phyloP scores from a whole-genome alignment of 2,888 invertebrate species.

The Melanostoma scalare region DNA sequence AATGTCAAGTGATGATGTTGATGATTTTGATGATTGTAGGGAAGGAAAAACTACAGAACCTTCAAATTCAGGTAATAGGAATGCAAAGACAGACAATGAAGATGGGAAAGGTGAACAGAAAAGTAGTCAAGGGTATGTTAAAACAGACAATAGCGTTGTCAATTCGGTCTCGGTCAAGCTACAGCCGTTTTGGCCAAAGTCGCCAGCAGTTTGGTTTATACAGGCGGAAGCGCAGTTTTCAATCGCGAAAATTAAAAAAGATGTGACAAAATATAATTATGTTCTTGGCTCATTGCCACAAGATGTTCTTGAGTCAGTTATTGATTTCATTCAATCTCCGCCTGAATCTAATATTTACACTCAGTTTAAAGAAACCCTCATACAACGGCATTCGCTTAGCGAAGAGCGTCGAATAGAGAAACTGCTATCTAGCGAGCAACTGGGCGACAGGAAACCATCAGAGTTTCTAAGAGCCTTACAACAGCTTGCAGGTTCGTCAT shows the following conservation, averaged over 20 bases:
- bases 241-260: constrained; percentile 15
- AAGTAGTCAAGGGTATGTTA: not conserved
- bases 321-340: not conserved
- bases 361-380: constrained; percentile 6
- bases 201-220: constrained; percentile 36
- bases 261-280: constrained; percentile 32
- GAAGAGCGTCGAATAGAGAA: constrained; percentile 38
- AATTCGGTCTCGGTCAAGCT: constrained; percentile 17
- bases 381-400: constrained; percentile 13
- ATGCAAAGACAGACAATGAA: not conserved
- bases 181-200: constrained; percentile 39
- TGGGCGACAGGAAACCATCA: constrained; percentile 34
- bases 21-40: not conserved
- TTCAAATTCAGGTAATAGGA: not conserved
- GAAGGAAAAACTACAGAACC: not conserved
- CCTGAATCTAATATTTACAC: not conserved
- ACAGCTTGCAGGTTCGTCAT: constrained; percentile 7
- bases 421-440: constrained; percentile 27
- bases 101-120: constrained; percentile 1
- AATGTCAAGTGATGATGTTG: constrained; percentile 14
- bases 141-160: constrained; percentile 3
- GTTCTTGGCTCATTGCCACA: constrained; percentile 28
- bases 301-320: constrained; percentile 11
- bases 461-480: constrained; percentile 16
- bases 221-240: constrained; percentile 41